Evolutionary conservation across 2,888 invertebrate genomes (phyloP), one percentile per base, ranked within the genome.

Genomic region (Heliothis peltigera): DNA sequence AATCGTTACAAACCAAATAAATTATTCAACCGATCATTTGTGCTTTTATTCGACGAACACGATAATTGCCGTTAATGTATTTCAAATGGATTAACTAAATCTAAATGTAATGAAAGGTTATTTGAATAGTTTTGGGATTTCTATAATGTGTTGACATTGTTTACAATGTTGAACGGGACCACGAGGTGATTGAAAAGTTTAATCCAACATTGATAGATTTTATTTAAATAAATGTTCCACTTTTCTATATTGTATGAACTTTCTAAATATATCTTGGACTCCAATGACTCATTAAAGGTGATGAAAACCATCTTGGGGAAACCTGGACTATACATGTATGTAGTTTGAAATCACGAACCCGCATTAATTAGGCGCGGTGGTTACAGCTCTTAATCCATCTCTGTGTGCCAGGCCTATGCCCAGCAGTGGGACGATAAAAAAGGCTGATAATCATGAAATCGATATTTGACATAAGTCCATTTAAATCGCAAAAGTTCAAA

Each of bases 1-100:
- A 54, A 69, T 56, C 70, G 75, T 80, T 80, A 79, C 21, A 58
- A 65, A 67, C 51, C 58, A 67, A 76, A 77, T 77, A 66, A 70
- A 64, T 51, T n/a, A 61, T 76, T 70, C 58, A 69, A 60, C 39
- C 25, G 58, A 44, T 46, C 7, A 25, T 21, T 54, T 6, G 49
- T 44, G 3, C 19, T 18, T 32, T 73, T 57, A 51, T 49, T 75
- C 54, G 21, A 63, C 42, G 12, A 8, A 19, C 2, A n/a, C 22
- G 42, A n/a, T 65, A 58, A 61, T 51, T 49, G 39, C 21, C 47
- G 46, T 21, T 75, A 75, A 77, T 72, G 67, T 47, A 48, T 70
- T 60, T 62, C 22, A 60, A 73, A 70, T 55, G 56, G 64, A 46
- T 48, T 35, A 59, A 46, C 19, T 21, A 77, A 74, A 79, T 76